Evolutionary conservation across 2,113 vertebrate genomes (phyloP), one percentile per base, ranked within the genome.

Genomic region (Diphyllodes magnificus): DNA sequence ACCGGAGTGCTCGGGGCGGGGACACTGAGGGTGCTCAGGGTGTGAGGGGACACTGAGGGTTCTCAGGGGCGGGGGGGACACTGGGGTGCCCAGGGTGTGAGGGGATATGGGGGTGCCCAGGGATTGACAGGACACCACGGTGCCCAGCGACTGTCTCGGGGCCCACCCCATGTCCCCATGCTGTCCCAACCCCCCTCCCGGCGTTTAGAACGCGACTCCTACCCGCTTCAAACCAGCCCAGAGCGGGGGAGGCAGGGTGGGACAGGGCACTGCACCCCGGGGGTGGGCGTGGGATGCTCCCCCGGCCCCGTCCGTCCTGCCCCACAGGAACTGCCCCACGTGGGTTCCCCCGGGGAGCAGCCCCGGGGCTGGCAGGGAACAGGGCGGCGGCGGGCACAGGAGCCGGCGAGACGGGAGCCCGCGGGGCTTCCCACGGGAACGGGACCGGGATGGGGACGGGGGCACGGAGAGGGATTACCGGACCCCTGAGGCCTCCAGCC

Each of bases 361-460:
- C 83, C 88, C 30, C 65, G 18, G 65, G 64, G 86, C 69, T 59
- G 81, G 44, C 70, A 72, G 11, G 11, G 64, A 60, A 5, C 54
- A 45, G 39, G 82, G 84, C 31, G 49, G 73, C 12, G 61, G 68
- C 75, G 27, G 44, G 66, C 8, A 28, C 78, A 30, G 92, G 88
- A 94, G 83, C 61, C 78, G 92, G 83, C 66, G 83, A 49, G 88
- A 53, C 66, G 44, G 72, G 54, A 15, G 25, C 92, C 83, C 61
- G 54, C 42, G 39, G 88, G 92, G 83, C 83, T 94, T 94, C 88
- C 83, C 88, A 91, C 61, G 73, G 83, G 83, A 88, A 50, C n/a
- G 25, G 53, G 2, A 37, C 33, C n/a, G 39, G 44, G 15, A 59
- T 18, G 18, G 19, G 21, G 40, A n/a, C 3, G 11, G 49, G 56